phyloP scores from a whole-genome alignment of 2,797 vertebrate species.

The Sphenopsis melanotis region DNA sequence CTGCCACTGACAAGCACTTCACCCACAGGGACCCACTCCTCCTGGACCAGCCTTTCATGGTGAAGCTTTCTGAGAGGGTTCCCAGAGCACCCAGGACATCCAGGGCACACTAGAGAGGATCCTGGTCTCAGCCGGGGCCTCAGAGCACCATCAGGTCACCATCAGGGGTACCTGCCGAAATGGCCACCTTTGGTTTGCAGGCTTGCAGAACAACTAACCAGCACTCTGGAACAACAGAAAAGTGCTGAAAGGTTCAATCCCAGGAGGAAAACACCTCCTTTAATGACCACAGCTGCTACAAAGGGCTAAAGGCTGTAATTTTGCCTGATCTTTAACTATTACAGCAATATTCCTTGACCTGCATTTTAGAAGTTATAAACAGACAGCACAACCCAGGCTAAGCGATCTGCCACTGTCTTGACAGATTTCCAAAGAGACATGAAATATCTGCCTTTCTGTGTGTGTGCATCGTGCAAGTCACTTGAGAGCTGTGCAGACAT shows the following conservation, averaged over 20 bases:
- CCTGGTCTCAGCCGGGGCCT: not conserved
- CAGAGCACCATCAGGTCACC: not conserved
- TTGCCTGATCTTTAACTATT: not conserved
- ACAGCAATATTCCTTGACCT: not conserved
- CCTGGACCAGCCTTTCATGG: not conserved
- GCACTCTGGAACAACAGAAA: not conserved
- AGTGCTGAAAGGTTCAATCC: not conserved
- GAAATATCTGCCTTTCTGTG: not conserved
- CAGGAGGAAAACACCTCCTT: not conserved
- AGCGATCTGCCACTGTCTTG: not conserved
- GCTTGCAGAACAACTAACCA: not conserved
- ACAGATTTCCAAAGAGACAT: not conserved
- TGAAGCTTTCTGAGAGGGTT: not conserved
- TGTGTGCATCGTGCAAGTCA: not conserved
- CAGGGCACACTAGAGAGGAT: not conserved
- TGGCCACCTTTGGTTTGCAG: not conserved
- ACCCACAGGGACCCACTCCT: not conserved
- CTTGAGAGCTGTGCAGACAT: not conserved
- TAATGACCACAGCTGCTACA: not conserved
- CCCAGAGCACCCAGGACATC: accelerated
- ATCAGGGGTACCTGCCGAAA: not conserved
- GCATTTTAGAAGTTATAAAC: not conserved
- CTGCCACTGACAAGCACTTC: not conserved
- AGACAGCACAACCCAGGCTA: not conserved
- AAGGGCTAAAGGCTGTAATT: not conserved